These are phyloP conservation scores for Macropis europaea DNA, from an alignment of 2,888 invertebrate genomes.

Conservation along the genomic window DNA sequence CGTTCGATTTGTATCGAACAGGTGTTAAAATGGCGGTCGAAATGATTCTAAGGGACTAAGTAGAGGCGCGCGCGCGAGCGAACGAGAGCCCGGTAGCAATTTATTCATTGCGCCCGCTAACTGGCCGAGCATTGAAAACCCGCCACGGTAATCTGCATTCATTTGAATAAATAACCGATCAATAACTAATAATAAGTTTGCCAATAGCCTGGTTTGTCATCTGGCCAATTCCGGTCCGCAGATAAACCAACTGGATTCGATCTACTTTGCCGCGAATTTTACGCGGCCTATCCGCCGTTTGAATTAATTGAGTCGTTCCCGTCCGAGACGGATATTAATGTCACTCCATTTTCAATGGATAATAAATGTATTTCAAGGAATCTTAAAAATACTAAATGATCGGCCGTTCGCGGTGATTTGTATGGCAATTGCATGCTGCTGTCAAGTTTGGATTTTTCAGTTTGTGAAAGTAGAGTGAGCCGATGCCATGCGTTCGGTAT, in stretches of 20 bases:
- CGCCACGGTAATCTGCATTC: slow-evolving; percentile 79
- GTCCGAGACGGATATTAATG: neutral
- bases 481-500: too few species aligned
- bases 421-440: too few species aligned
- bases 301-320: slow-evolving; percentile 11
- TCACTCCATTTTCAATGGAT: too few species aligned
- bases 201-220: slow-evolving; percentile 78
- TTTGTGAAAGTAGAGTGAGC: too few species aligned
- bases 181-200: slow-evolving; percentile 79
- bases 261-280: slow-evolving; percentile 30
- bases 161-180: slow-evolving; percentile 80
- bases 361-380: too few species aligned
- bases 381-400: too few species aligned
- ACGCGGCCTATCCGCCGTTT: neutral
- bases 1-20: too few species aligned
- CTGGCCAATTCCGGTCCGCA: slow-evolving; percentile 70
- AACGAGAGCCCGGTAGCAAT: slow-evolving; percentile 77
- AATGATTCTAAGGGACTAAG: too few species aligned
- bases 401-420: too few species aligned
- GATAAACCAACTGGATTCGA: slow-evolving; percentile 66
- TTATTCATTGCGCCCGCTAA: slow-evolving; percentile 79
- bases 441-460: too few species aligned
- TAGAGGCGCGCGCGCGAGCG: slow-evolving; percentile 69
- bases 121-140: slow-evolving; percentile 78
- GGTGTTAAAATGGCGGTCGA: too few species aligned